phyloP scores from a whole-genome alignment of 2,888 invertebrate genomes.

The Pammene fasciana region DNA sequence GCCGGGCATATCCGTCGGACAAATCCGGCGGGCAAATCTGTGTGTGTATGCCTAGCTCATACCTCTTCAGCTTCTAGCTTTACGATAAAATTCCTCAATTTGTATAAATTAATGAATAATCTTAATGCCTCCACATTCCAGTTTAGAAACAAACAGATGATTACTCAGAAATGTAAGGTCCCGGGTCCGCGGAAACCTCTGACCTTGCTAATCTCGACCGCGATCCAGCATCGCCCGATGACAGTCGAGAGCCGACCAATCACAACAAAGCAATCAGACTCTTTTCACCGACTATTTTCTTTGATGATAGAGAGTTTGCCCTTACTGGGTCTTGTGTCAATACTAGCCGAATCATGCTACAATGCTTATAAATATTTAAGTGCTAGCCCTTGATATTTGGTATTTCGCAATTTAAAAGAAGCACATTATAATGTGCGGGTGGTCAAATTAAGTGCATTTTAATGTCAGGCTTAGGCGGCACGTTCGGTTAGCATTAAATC shows the following conservation, averaged over 20 bases:
- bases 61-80: too few species aligned
- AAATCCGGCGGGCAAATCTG: too few species aligned
- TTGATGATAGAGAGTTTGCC: constrained; percentile 67
- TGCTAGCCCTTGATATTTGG: not conserved
- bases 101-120: constrained; percentile 21
- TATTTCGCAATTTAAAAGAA: constrained; percentile 46
- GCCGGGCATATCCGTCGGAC: too few species aligned
- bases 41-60: too few species aligned
- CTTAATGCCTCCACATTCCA: constrained; percentile 30
- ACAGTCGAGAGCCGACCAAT: constrained; percentile 60
- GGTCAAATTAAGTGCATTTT: constrained; percentile 50
- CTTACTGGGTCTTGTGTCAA: constrained; percentile 34
- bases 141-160: constrained; percentile 30
- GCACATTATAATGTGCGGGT: constrained; percentile 57
- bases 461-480: not conserved
- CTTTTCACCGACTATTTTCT: constrained; percentile 72
- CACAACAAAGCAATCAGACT: constrained; percentile 69
- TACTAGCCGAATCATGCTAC: constrained; percentile 48
- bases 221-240: constrained; percentile 54
- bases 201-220: constrained; percentile 60
- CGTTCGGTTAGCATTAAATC: not conserved
- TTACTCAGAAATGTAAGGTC: constrained; percentile 38
- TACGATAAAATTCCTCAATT: constrained; percentile 7
- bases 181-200: constrained; percentile 48
- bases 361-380: not conserved